Evolutionary conservation across 1,140 invertebrate species (phyloP).

Genomic region (Onthophagus taurus): DNA sequence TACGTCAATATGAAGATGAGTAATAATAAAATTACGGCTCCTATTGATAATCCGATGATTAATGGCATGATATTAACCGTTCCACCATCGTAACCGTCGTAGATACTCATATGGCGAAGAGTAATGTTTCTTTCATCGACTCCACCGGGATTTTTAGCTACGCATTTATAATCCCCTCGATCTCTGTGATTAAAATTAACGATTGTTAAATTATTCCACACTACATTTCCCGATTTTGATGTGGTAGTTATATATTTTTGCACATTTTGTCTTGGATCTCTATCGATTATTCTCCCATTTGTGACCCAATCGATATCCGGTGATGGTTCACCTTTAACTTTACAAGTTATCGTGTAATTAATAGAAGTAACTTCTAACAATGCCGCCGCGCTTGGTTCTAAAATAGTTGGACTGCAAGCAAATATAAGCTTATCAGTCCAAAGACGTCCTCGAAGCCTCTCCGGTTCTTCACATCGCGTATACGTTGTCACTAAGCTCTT

Average conservation of each 20-base stretch:
- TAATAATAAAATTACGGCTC: constrained; percentile 46
- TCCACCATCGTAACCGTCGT: constrained; percentile 33
- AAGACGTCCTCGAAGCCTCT: constrained; percentile 49
- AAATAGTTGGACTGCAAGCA: constrained; percentile 71
- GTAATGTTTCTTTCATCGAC: constrained; percentile 64
- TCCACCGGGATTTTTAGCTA: constrained; percentile 77
- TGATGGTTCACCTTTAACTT: constrained; percentile 62
- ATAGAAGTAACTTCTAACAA: constrained; percentile 50
- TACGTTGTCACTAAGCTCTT: constrained; percentile 61
- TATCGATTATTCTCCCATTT: constrained; percentile 53
- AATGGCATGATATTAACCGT: constrained; percentile 33
- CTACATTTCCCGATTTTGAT: constrained; percentile 38
- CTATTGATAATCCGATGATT: constrained; percentile 39
- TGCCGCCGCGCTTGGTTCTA: constrained; percentile 42
- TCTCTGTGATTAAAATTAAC: constrained; percentile 59
- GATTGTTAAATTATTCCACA: constrained; percentile 72
- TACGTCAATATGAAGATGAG: constrained; percentile 53
- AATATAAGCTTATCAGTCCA: constrained; percentile 73
- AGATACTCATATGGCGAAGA: constrained; percentile 36
- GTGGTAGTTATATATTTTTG: constrained; percentile 42
- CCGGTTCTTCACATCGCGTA: constrained; percentile 60
- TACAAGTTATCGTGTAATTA: constrained; percentile 66
- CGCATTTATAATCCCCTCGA: constrained; percentile 79
- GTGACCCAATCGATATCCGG: constrained; percentile 68
- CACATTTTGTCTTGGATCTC: constrained; percentile 45